phyloP scores from a whole-genome alignment of 2,797 vertebrate species.

The Gymnopithys bicolor region DNA sequence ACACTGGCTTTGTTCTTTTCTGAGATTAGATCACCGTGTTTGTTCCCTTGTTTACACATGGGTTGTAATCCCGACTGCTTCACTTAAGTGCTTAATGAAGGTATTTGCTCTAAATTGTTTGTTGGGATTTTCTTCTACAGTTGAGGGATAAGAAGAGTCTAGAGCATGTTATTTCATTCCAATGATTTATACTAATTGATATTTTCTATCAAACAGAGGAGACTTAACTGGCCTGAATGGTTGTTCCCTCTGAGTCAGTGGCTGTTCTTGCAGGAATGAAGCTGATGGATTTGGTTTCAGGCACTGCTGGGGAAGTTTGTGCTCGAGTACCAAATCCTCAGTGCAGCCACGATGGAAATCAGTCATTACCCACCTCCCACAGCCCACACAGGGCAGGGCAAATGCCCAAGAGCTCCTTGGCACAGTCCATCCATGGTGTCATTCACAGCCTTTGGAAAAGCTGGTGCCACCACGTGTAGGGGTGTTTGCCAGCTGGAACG shows the following conservation, averaged over 20 bases:
- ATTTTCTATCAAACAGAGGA: not conserved
- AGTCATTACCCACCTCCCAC: not conserved
- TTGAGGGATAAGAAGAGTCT: not conserved
- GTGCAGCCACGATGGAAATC: not conserved
- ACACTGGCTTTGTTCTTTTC: not conserved
- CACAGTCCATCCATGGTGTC: not conserved
- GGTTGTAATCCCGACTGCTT: slow-evolving; percentile 36
- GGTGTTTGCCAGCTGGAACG: not conserved
- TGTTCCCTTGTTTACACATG: slow-evolving; percentile 18
- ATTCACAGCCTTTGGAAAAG: not conserved
- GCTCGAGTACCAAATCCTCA: not conserved
- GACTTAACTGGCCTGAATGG: not conserved
- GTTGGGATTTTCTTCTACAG: slow-evolving; percentile 30
- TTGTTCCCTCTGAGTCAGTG: not conserved
- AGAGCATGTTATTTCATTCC: not conserved
- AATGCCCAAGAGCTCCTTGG: not conserved
- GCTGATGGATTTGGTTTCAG: not conserved
- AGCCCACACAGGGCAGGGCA: no score
- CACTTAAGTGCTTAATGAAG: slow-evolving; percentile 43
- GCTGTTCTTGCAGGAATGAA: not conserved
- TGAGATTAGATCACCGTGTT: not conserved
- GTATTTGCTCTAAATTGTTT: slow-evolving; percentile 51
- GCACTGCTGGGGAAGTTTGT: not conserved
- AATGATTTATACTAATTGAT: not conserved
- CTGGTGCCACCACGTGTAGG: accelerated